These are phyloP conservation scores for Cyanocitta stelleri DNA, from an alignment of 2,113 vertebrate genomes.

Conservation along the genomic window DNA sequence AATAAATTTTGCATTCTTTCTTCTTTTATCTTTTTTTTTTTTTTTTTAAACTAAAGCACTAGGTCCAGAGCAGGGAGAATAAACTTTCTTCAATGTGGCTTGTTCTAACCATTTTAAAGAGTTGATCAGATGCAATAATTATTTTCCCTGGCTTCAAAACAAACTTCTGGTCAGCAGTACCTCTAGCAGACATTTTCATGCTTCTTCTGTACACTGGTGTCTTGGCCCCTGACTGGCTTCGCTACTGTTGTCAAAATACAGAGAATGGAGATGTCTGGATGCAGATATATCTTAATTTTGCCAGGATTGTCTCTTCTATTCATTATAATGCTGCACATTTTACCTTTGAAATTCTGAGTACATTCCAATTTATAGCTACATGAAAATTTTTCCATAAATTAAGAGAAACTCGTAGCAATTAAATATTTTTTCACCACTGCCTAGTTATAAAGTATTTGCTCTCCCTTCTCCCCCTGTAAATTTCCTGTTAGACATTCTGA, in stretches of 20 bases:
- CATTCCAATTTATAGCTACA: not conserved
- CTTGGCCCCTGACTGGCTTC: not conserved
- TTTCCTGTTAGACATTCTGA: not conserved
- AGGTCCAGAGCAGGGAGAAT: not conserved
- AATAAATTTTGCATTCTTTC: not conserved
- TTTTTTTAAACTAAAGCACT: not conserved
- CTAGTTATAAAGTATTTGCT: not conserved
- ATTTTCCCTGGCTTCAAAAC: not conserved
- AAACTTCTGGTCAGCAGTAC: not conserved
- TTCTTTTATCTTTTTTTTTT: not conserved
- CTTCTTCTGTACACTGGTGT: not conserved
- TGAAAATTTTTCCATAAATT: not conserved
- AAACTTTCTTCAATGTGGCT: not conserved
- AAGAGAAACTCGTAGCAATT: not conserved
- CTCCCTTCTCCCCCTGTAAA: not conserved
- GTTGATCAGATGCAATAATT: not conserved
- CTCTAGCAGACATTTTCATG: not conserved
- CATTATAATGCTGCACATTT: not conserved
- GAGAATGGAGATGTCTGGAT: not conserved
- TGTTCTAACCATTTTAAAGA: not conserved
- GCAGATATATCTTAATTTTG: not conserved
- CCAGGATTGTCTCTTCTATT: not conserved
- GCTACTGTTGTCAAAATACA: not conserved
- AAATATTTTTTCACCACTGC: not conserved
- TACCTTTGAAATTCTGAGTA: not conserved